Percentiles rank a stretch among this genome's conserved stretches.
phyloP scores from a whole-genome alignment of 2,113 vertebrate species.

The Semicossyphus pulcher region DNA sequence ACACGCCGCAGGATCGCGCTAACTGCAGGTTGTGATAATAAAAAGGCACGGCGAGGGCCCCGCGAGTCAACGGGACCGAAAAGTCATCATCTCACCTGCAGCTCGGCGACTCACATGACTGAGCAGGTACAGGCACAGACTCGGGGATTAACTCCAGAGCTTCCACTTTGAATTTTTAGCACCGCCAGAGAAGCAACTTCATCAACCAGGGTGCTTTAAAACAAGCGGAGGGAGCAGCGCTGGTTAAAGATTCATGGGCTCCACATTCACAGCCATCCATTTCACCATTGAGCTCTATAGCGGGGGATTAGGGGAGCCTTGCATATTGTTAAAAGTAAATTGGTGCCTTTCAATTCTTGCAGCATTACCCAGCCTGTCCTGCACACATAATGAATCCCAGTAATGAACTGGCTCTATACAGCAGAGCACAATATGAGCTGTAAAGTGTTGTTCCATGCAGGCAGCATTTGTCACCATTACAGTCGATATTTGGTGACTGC shows the following conservation, averaged over 20 bases:
- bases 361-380: conserved; percentile 59
- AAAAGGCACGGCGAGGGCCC: neutral
- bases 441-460: conserved; percentile 67
- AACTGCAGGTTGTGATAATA: conserved; percentile 28
- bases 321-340: conserved; percentile 75
- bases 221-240: conserved; percentile 31
- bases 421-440: conserved; percentile 44
- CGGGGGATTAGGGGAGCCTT: conserved; percentile 62
- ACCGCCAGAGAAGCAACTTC: conserved; percentile 51
- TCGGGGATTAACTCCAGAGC: conserved; percentile 42
- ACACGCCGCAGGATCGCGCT: conserved; percentile 23
- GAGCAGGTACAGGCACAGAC: conserved; percentile 16
- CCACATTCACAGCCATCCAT: conserved; percentile 51
- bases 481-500: conserved; percentile 74
- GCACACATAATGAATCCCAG: conserved; percentile 65
- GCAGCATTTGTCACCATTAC: conserved; percentile 73
- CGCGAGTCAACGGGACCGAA: neutral
- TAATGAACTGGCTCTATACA: conserved; percentile 65
- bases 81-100: conserved; percentile 35
- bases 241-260: conserved; percentile 69
- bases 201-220: conserved; percentile 43
- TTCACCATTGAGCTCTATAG: conserved; percentile 58
- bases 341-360: conserved; percentile 68
- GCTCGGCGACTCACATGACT: conserved; percentile 43
- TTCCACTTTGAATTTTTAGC: conserved; percentile 43